Evolutionary conservation across 2,797 vertebrate genomes (phyloP), one percentile per base, ranked within the genome.

Genomic region (Lateolabrax maculatus): DNA sequence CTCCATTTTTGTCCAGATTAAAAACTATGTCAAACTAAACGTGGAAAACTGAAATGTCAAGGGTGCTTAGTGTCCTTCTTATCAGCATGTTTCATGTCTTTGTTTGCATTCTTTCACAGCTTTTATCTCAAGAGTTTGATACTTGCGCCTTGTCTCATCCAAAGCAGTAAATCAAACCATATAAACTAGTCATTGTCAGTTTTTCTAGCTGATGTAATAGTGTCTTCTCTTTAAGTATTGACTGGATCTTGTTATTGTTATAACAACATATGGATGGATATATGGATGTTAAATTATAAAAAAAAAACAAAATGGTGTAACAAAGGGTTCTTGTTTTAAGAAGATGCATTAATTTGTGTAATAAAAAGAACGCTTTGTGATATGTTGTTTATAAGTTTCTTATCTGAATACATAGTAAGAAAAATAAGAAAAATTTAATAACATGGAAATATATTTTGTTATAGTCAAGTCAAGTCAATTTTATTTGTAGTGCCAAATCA

Each of bases 91-190:
- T 58, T 51, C 11, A 49, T 55, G 41, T 70, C 64, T 39, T 39
- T 39, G 16, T 70, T 55, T 2, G 53, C 11, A 37, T 21, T 36
- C 27, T 12, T 41, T 9, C 13, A 43, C 21, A 52, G 27, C 55
- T 9, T 60, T 58, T 41, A 55, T 56, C 63, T 56, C 4, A 64
- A 71, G 4, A n/a, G 27, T 25, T 71, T 34, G 31, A 34, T 34
- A 6, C 31, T 52, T 29, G 8, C 2, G 4, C 9, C 12, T 27
- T 31, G 46, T 31, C 23, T 51, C 27, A 71, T 48, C 18, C 27
- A 18, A 61, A 61, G 16, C 12, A 34, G 18, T 12, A 44, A 46
- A 23, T 34, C n/a, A 63, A 48, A 56, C 7, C 15, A 27, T 48
- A 13, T 43, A 27, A 29, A 29, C 2, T 11, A 36, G 36, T 52